Evolutionary conservation across 2,888 invertebrate genomes (phyloP).

Genomic region (Serrognathus titanus): DNA sequence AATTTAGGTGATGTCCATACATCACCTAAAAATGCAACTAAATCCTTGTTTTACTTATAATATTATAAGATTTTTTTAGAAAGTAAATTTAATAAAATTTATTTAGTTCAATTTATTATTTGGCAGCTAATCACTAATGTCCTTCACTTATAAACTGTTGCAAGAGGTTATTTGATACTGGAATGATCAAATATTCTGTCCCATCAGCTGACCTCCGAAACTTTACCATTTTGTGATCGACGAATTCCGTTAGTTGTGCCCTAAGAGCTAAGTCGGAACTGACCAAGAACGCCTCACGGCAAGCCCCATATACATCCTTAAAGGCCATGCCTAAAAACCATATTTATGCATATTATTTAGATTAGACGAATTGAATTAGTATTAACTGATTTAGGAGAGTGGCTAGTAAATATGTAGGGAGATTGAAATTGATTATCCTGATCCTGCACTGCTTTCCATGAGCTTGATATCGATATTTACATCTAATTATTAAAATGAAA

Average conservation of each 20-base stretch:
- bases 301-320: conserved; percentile 79
- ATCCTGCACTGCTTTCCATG: too few relatives aligned
- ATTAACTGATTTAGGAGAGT: background rate
- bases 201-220: conserved; percentile 77
- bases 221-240: conserved; percentile 89
- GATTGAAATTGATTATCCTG: too few relatives aligned
- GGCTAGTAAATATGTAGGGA: too few relatives aligned
- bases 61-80: too few relatives aligned
- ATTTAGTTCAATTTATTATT: background rate
- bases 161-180: conserved; percentile 68
- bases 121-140: background rate
- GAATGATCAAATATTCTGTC: conserved; percentile 76
- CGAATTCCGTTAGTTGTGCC: conserved; percentile 90
- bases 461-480: too few relatives aligned
- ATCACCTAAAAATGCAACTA: too few relatives aligned
- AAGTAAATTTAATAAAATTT: background rate
- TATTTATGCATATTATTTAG: background rate
- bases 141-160: conserved; percentile 65
- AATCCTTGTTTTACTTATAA: too few relatives aligned
- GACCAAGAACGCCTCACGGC: conserved; percentile 86
- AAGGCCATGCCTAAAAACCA: conserved; percentile 73
- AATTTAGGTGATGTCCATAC: too few relatives aligned
- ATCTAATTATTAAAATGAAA: too few relatives aligned
- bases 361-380: background rate
- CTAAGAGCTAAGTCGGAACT: conserved; percentile 89